A percentile compares a stretch with the other conserved stretches of the same genome.
Conservation (phyloP, 2,113 vertebrate species). For the Otolemur garnettii region DNA sequence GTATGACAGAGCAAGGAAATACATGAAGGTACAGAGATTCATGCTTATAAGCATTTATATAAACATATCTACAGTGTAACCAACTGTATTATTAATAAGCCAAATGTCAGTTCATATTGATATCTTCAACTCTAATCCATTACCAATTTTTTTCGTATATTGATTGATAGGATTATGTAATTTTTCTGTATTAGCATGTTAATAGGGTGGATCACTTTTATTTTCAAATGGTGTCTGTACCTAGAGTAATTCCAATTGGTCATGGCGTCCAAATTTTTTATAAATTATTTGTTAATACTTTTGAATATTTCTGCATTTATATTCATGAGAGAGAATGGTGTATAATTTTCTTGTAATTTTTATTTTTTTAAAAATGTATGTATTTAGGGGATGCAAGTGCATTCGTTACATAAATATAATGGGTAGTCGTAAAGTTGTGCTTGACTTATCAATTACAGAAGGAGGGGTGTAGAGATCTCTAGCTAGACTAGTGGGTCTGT, state of each 20-base stretch:
- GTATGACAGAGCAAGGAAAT: neutral
- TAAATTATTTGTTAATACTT: neutral
- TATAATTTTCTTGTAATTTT: neutral
- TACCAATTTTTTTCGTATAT: neutral
- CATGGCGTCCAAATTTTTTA: neutral
- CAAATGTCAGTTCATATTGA: neutral
- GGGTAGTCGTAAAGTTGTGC: too few relatives aligned
- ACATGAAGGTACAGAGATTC: neutral
- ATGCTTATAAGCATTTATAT: neutral
- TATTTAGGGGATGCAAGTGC: too few relatives aligned
- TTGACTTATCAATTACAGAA: neutral
- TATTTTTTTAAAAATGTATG: neutral
- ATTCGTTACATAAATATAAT: too few relatives aligned
- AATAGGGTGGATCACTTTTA: neutral
- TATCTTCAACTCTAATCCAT: neutral
- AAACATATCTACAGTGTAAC: neutral
- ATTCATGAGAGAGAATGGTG: neutral
- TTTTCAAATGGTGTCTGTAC: neutral
- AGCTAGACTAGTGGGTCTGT: neutral
- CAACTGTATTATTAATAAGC: neutral
- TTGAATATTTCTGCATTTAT: neutral
- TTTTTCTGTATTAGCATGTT: neutral
- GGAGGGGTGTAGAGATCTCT: neutral
- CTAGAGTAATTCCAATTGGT: neutral
- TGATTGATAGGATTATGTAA: neutral